A percentile compares a stretch with the other conserved stretches of the same genome.
Evolutionary conservation across 1,140 invertebrate species (phyloP).

Genomic region (Macrobrachium rosenbergii): DNA sequence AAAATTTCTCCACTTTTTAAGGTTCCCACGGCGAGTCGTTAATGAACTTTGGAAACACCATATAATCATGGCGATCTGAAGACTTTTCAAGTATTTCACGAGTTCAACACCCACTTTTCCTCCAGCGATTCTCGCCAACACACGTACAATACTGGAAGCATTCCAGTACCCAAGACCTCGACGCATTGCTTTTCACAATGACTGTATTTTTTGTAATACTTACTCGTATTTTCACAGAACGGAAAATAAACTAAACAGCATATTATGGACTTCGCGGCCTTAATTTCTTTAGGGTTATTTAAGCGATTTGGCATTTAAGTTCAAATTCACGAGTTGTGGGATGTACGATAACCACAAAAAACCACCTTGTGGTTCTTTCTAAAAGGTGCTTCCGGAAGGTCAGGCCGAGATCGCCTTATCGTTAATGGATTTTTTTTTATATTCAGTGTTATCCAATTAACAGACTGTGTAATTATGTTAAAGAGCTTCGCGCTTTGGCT

Average conservation of each 20-base stretch:
- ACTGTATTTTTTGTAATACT: too few relatives aligned
- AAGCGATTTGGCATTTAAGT: too few relatives aligned
- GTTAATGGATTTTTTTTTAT: constrained; percentile 50
- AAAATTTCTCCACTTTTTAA: neutral
- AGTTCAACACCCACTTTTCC: neutral
- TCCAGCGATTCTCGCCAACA: neutral
- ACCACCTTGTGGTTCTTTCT: neutral
- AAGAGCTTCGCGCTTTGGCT: constrained; percentile 21
- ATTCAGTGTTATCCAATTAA: constrained; percentile 44
- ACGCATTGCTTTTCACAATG: too few relatives aligned
- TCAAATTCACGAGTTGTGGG: neutral
- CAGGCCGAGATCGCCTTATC: constrained; percentile 27
- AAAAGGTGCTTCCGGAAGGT: constrained; percentile 22
- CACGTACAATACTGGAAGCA: too few relatives aligned
- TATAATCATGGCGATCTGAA: constrained; percentile 2
- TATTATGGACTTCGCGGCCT: too few relatives aligned
- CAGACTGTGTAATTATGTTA: constrained; percentile 48
- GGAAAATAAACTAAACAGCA: too few relatives aligned
- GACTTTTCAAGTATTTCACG: constrained; percentile 2
- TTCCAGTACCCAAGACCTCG: too few relatives aligned
- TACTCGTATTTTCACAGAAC: too few relatives aligned
- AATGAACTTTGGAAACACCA: neutral
- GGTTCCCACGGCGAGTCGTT: constrained; percentile 22
- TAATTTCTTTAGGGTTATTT: too few relatives aligned
- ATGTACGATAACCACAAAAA: neutral